Evolutionary conservation across 2,113 vertebrate species (phyloP).

Genomic region (Nothobranchius furzeri): DNA sequence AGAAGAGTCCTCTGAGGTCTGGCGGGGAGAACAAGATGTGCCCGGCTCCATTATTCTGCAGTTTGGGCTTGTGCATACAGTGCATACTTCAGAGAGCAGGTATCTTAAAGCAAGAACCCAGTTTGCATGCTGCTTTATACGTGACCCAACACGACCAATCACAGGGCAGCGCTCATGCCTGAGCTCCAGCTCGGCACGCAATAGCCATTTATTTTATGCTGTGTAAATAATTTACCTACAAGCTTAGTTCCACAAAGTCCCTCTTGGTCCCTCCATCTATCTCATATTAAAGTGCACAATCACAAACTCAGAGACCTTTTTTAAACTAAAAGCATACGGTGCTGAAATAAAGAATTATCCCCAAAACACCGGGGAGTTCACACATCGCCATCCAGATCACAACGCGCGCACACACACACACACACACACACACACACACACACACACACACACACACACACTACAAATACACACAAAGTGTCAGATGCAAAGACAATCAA

Average conservation of each 20-base stretch:
- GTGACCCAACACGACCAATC: slow-evolving; percentile 44
- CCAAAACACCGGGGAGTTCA: slow-evolving; percentile 48
- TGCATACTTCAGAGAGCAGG: slow-evolving; percentile 49
- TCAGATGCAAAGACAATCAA: slow-evolving; percentile 65
- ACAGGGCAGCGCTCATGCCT: slow-evolving; percentile 19
- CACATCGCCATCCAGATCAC: slow-evolving; percentile 9
- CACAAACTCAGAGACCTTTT: slow-evolving; percentile 30
- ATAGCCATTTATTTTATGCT: slow-evolving; percentile 70
- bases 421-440: slow-evolving; percentile 21
- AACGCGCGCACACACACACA: neutral
- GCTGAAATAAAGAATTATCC: slow-evolving; percentile 58
- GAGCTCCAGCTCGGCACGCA: slow-evolving; percentile 27
- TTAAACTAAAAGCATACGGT: slow-evolving; percentile 36
- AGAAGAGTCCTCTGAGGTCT: slow-evolving; percentile 58
- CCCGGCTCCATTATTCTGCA: slow-evolving; percentile 67
- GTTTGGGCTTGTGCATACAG: slow-evolving; percentile 52
- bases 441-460: neutral
- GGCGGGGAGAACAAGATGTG: slow-evolving; percentile 61
- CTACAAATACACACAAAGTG: slow-evolving; percentile 36
- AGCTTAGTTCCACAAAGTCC: slow-evolving; percentile 37
- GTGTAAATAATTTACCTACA: slow-evolving; percentile 76
- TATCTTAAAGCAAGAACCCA: slow-evolving; percentile 44
- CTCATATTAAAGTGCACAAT: slow-evolving; percentile 21
- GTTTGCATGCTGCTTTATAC: slow-evolving; percentile 42
- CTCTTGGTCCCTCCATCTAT: slow-evolving; percentile 1